Evolutionary conservation across 2,113 vertebrate genomes (phyloP).

Genomic region (Dicentrarchus labrax): DNA sequence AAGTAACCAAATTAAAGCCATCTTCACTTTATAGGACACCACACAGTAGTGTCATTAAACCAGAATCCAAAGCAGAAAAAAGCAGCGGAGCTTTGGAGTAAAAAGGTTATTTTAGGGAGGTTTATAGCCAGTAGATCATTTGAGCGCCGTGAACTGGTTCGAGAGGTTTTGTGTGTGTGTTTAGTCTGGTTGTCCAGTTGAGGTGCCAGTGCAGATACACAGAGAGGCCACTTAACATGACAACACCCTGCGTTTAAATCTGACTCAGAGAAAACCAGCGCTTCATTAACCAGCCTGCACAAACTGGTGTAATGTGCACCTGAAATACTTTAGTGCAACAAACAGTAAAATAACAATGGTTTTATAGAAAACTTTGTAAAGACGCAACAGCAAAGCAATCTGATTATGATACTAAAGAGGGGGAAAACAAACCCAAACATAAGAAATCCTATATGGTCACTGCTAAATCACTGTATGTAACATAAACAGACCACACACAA

Average conservation of each 20-base stretch:
- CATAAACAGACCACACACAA: background rate
- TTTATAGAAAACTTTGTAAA: background rate
- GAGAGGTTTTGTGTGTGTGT: slow-evolving; percentile 12
- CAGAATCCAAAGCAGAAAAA: background rate
- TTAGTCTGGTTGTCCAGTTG: slow-evolving; percentile 38
- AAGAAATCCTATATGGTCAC: too few species aligned
- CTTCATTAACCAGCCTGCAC: background rate
- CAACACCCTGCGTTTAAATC: slow-evolving; percentile 63
- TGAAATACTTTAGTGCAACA: background rate
- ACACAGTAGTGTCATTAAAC: background rate
- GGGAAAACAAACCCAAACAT: background rate
- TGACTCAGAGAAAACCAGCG: slow-evolving; percentile 24
- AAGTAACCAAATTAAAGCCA: background rate
- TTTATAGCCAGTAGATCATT: background rate
- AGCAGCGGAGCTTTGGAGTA: background rate
- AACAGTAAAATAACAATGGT: background rate
- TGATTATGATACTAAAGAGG: too few species aligned
- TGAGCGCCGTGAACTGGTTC: background rate
- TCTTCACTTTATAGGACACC: background rate
- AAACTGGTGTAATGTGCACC: background rate
- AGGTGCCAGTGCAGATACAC: slow-evolving; percentile 36
- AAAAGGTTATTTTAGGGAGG: too few species aligned
- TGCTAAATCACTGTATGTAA: background rate
- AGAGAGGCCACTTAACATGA: slow-evolving; percentile 34
- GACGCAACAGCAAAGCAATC: background rate